A percentile compares a stretch with the other conserved stretches of the same genome.
Conservation (phyloP, 2,797 vertebrate genomes). For the Eremophila alpestris region DNA sequence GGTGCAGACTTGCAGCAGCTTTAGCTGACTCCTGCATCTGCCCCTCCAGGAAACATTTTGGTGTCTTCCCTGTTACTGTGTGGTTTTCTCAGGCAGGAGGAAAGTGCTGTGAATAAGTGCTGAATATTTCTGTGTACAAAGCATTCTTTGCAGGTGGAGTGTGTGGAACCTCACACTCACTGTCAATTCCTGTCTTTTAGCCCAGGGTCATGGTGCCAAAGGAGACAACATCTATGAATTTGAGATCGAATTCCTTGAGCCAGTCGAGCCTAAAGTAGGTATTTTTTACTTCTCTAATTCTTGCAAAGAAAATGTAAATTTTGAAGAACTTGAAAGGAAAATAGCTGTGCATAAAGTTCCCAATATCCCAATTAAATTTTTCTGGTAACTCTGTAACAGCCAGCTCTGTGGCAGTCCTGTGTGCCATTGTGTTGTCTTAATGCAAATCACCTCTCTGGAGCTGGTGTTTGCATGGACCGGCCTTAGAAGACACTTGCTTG, state of each 20-base stretch:
- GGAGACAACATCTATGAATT: conserved; percentile 94
- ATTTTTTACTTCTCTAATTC: neutral
- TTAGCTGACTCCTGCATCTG: accelerated
- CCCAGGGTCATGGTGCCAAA: conserved; percentile 92
- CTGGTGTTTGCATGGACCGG: accelerated
- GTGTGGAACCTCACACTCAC: neutral
- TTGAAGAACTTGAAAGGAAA: neutral
- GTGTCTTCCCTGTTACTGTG: neutral
- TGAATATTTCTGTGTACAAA: neutral
- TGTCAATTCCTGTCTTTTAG: conserved; percentile 68
- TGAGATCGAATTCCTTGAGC: conserved; percentile 86
- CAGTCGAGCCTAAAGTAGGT: conserved; percentile 87
- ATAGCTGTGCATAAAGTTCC: neutral
- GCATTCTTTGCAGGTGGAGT: neutral
- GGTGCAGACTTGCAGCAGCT: neutral
- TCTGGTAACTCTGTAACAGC: neutral
- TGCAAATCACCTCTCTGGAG: neutral
- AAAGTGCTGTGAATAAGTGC: neutral
- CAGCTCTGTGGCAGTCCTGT: neutral
- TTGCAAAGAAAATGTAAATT: neutral
- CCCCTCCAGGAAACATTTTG: accelerated
- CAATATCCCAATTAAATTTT: neutral
- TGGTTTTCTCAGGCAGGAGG: neutral
- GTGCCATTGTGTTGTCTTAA: neutral
- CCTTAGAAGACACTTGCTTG: neutral